Percentiles rank a stretch among this genome's conserved stretches.
phyloP scores from a whole-genome alignment of 2,888 invertebrate genomes.

The Athetis lepigone region DNA sequence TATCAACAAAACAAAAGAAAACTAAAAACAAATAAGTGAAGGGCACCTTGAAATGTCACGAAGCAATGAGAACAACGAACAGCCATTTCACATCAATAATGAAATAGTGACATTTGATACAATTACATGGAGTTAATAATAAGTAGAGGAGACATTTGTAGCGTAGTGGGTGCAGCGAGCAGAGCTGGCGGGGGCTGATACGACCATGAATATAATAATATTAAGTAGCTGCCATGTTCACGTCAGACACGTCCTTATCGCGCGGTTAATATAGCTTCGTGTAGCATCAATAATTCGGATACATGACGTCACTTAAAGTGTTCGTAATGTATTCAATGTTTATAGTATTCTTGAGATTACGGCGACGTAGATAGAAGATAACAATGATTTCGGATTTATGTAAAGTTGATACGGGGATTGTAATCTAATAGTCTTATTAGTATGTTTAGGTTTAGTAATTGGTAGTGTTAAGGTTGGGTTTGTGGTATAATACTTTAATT shows the following conservation, averaged over 20 bases:
- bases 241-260: constrained; percentile 57
- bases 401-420: constrained; percentile 4
- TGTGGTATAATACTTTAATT: too few species aligned
- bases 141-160: constrained; percentile 16
- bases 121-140: constrained; percentile 2
- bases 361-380: constrained; percentile 1
- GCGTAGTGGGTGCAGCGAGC: constrained; percentile 24
- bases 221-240: constrained; percentile 45
- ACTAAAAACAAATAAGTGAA: too few species aligned
- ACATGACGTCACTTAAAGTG: constrained; percentile 35
- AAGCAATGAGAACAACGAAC: too few species aligned
- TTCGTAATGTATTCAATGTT: constrained; percentile 27
- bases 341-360: constrained; percentile 23
- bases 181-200: constrained; percentile 14
- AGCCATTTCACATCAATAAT: too few species aligned
- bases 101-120: too few species aligned
- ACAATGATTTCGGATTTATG: constrained; percentile 3
- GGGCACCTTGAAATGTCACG: too few species aligned
- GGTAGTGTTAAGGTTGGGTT: background rate
- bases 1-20: too few species aligned
- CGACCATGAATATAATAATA: constrained; percentile 49
- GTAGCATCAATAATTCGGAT: constrained; percentile 49
- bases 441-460: background rate
- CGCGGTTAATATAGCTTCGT: constrained; percentile 25
- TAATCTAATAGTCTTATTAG: constrained; percentile 1